Percentiles rank a stretch among this genome's conserved stretches.
Conservation (phyloP, 2,888 invertebrate species). For the Scelioninae gen. 2 region DNA sequence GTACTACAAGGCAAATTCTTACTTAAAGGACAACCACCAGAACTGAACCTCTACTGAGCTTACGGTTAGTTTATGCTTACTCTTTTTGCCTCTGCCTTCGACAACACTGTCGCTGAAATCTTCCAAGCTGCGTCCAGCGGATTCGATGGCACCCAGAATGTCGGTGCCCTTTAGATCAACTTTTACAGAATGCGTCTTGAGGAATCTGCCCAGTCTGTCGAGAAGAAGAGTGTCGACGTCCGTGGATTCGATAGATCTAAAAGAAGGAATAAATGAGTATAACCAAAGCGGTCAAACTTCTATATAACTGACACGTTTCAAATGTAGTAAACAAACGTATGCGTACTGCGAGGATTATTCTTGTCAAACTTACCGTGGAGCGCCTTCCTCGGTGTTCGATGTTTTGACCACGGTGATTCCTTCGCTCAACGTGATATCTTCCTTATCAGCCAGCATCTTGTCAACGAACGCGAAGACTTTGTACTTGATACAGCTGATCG, state of each 20-base stretch:
- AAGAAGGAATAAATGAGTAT: conserved; percentile 16
- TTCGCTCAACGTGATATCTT: conserved; percentile 86
- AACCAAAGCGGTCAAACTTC: too few relatives aligned
- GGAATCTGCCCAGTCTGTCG: conserved; percentile 84
- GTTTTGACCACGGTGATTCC: conserved; percentile 90
- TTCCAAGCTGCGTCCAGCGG: conserved; percentile 87
- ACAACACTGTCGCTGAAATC: conserved; percentile 77
- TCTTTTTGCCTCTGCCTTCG: conserved; percentile 86
- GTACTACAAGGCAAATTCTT: background rate
- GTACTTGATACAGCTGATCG: conserved; percentile 89
- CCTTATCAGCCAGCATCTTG: conserved; percentile 88
- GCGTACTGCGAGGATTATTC: too few relatives aligned
- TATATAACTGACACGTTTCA: too few relatives aligned
- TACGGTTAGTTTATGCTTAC: conserved; percentile 77
- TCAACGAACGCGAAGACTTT: conserved; percentile 91
- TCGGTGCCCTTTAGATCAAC: conserved; percentile 91
- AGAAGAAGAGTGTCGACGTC: conserved; percentile 80
- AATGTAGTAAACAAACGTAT: too few relatives aligned
- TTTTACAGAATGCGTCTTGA: conserved; percentile 88
- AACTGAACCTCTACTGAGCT: too few relatives aligned
- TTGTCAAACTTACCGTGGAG: conserved; percentile 81
- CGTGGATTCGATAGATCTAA: conserved; percentile 73
- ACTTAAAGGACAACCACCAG: background rate
- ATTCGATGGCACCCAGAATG: conserved; percentile 86
- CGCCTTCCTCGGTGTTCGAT: conserved; percentile 83